Evolutionary conservation across 2,888 invertebrate genomes (phyloP).

Genomic region (Ophion costatus): DNA sequence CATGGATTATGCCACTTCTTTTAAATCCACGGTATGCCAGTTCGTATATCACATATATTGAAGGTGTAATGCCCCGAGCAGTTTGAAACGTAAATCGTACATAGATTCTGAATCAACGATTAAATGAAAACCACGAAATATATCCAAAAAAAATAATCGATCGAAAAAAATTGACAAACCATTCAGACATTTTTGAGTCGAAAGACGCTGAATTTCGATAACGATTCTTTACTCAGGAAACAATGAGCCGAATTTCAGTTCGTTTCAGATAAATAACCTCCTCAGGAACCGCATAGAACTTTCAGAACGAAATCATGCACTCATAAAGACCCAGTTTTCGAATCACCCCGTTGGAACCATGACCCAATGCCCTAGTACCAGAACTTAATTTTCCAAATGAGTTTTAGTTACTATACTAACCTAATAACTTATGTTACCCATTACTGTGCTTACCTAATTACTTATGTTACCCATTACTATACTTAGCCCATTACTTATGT

Average conservation of each 20-base stretch:
- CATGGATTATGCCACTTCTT: background rate
- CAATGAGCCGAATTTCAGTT: background rate
- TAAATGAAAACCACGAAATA: too few relatives aligned
- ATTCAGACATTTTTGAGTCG: background rate
- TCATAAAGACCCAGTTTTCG: background rate
- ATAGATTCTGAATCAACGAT: background rate
- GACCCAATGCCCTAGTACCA: background rate
- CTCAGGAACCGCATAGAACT: background rate
- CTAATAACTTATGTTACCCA: too few relatives aligned
- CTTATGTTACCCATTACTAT: too few relatives aligned
- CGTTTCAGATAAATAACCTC: background rate
- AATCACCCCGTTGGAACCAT: background rate
- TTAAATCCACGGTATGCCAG: background rate
- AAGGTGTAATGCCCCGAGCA: background rate
- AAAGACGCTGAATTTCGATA: background rate
- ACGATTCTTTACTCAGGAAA: background rate
- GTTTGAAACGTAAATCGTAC: background rate
- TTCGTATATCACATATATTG: too few relatives aligned
- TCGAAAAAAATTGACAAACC: background rate
- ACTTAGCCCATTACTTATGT: too few relatives aligned
- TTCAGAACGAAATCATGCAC: background rate
- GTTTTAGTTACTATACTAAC: background rate
- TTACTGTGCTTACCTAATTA: too few relatives aligned
- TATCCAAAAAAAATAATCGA: background rate
- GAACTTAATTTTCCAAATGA: background rate